These are phyloP conservation scores for Diabrotica virgifera DNA, from an alignment of 1,140 invertebrate species.

Conservation along the genomic window DNA sequence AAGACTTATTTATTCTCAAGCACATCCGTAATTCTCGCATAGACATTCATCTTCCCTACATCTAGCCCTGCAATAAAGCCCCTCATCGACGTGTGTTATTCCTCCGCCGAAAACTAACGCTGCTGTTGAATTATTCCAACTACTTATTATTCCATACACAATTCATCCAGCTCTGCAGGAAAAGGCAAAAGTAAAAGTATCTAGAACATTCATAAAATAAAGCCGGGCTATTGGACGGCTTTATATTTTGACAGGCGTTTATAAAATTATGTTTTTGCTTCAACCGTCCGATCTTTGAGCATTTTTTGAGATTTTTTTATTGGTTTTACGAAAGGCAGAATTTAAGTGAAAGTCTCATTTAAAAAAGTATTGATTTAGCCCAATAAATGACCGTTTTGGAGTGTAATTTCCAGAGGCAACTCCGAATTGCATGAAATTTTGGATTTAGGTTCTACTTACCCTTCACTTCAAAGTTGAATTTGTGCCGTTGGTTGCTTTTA, in stretches of 20 bases:
- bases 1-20: no score
- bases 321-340: background rate
- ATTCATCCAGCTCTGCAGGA: background rate
- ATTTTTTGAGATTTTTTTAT: background rate
- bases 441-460: no score
- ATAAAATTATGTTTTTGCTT: background rate
- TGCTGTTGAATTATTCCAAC: background rate
- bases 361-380: no score
- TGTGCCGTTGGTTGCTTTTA: no score
- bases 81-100: background rate
- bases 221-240: background rate
- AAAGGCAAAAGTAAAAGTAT: background rate
- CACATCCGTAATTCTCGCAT: no score
- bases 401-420: no score
- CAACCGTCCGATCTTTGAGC: no score
- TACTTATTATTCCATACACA: background rate
- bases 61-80: background rate
- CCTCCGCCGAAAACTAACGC: background rate
- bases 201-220: constrained; percentile 3
- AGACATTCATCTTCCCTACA: background rate
- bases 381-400: no score
- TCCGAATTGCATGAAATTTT: no score
- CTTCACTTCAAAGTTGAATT: no score
- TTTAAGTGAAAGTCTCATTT: no score
- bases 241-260: background rate